Evolutionary conservation across 2,797 vertebrate species (phyloP).

Genomic region (Falco columbarius): DNA sequence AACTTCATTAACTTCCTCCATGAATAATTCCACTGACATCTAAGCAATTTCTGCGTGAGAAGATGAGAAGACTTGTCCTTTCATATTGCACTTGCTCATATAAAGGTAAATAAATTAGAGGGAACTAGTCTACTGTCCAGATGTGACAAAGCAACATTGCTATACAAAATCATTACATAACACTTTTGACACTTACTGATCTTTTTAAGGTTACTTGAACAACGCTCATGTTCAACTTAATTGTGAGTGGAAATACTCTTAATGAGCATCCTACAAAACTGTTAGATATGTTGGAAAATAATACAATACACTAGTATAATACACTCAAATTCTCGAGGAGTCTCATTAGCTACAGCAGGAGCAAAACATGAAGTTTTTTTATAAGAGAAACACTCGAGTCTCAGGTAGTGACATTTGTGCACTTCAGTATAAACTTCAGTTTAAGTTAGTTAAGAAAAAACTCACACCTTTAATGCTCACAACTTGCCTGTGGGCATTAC

Average conservation of each 20-base stretch:
- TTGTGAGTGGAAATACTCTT: conserved; percentile 4
- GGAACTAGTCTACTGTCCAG: not conserved
- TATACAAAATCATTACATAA: not conserved
- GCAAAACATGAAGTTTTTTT: not conserved
- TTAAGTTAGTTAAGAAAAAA: not conserved
- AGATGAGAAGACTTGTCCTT: conserved; percentile 2
- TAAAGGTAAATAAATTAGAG: conserved; percentile 18
- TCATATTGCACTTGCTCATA: not conserved
- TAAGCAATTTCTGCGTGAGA: conserved; percentile 8
- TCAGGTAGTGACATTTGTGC: not conserved
- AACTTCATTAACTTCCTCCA: conserved; percentile 64
- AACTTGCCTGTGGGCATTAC: not conserved
- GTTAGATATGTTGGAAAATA: not conserved
- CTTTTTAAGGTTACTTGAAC: not conserved
- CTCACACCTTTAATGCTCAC: not conserved
- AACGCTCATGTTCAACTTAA: not conserved
- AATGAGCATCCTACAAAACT: not conserved
- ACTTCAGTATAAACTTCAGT: not conserved
- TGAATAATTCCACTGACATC: conserved; percentile 56
- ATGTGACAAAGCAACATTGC: not conserved
- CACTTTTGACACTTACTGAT: not conserved
- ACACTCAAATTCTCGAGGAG: not conserved
- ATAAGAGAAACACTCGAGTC: not conserved
- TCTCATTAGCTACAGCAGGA: not conserved
- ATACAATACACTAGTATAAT: not conserved